These are phyloP conservation scores for Calcarius ornatus DNA, from an alignment of 2,113 vertebrate species.

Conservation along the genomic window DNA sequence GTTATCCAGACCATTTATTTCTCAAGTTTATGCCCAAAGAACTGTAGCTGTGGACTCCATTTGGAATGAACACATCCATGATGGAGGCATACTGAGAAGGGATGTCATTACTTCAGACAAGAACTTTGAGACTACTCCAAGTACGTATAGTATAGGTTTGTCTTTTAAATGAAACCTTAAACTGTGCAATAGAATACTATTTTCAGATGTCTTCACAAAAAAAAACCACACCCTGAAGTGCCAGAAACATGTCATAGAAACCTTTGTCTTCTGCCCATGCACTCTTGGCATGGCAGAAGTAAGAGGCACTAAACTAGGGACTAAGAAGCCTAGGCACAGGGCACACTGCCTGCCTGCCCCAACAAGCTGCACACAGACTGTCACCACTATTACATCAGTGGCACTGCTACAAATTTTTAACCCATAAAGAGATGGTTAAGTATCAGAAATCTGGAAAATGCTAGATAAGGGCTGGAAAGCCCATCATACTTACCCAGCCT, in stretches of 20 bases:
- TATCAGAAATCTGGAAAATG: neutral
- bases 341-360: neutral
- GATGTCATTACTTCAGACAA: neutral
- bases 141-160: neutral
- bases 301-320: neutral
- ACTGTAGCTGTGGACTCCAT: neutral
- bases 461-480: neutral
- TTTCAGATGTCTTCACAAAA: neutral
- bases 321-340: neutral
- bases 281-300: neutral
- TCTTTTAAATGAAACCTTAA: neutral
- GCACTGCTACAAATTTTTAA: neutral
- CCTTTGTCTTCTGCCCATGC: neutral
- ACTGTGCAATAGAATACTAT: neutral
- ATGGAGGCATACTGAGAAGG: neutral
- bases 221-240: neutral
- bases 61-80: neutral
- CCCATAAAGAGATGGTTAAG: neutral
- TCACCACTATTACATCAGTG: neutral
- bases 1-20: neutral
- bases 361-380: neutral
- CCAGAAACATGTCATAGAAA: neutral
- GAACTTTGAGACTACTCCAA: neutral
- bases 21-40: neutral
- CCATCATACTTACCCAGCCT: neutral